Base-by-base conservation (phyloP, 2,888 invertebrate genomes). In the Leucozona laternaria region DNA sequence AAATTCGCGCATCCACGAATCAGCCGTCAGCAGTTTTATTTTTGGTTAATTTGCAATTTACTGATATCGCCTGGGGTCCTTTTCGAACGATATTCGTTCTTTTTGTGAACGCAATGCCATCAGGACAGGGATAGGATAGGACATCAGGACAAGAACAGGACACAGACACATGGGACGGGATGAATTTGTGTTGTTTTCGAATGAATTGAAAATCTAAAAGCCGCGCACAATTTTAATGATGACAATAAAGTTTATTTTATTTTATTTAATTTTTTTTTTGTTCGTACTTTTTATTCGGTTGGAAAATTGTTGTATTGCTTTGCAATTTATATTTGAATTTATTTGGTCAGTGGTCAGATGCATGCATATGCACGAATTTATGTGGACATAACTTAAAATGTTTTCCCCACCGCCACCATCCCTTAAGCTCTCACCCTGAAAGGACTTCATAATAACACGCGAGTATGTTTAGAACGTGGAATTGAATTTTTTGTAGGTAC, bases 21-120 rank as follows among this genome's bases (percentile, higher is more conserved):
- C 90, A 90, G 88, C 89, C 90, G 91, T 90, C 90, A 90, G 91
- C 90, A 88, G 89, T 90, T 90, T 88, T 88, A 88, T 88, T 88
- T 88, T 83, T 88, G 88, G 81, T 87, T 83, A 83, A 87, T 88
- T 88, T 88, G 80, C 87, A 87, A 87, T 87, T 87, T 86, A 79
- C 86, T 79, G 86, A 86, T 86, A 86, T 79, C 82, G 82, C 86
- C 66, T 70, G 70, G 73, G 75, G 81, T 31, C 84, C 34, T 50
- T 15, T 66, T 25, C 50, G 17, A 22, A 31, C 25, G 48, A 66
- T 58, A 43, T 64, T 53, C 5, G n/a, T 25, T 28, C 15, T 31
- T 45, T 57, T 37, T 58, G 40, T 50, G 55, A 34, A 48, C 43
- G 73, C 43, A 57, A 60, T 55, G n/a, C 25, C 25, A 31, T 31